Percentiles rank a stretch among this genome's conserved stretches.
These are phyloP conservation scores for Digitonthophagus gazella DNA, from an alignment of 2,888 invertebrate species.

Conservation along the genomic window DNA sequence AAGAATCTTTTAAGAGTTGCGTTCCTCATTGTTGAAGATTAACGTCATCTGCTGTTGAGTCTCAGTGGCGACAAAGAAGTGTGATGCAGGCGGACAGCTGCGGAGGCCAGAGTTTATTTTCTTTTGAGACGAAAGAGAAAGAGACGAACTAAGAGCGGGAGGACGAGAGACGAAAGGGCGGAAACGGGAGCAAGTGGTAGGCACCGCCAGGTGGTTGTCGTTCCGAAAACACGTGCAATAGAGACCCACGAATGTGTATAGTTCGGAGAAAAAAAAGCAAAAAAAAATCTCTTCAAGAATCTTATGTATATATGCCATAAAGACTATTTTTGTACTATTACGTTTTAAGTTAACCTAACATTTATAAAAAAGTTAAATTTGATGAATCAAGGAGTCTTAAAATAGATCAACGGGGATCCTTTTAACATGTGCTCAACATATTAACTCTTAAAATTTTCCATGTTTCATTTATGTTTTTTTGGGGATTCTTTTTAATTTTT, in stretches of 20 bases:
- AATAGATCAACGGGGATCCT: no score
- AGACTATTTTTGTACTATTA: no score
- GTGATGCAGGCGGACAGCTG: constrained; percentile 4
- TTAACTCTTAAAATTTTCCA: no score
- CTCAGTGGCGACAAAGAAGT: constrained; percentile 14
- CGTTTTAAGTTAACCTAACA: no score
- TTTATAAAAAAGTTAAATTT: no score
- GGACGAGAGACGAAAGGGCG: constrained; percentile 30
- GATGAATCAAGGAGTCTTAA: neutral
- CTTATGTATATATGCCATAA: no score
- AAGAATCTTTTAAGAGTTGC: no score
- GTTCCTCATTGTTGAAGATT: neutral
- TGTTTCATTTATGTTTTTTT: no score
- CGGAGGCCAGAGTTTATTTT: neutral
- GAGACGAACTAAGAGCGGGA: constrained; percentile 21
- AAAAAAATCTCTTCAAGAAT: neutral
- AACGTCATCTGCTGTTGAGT: neutral
- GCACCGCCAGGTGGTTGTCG: constrained; percentile 33
- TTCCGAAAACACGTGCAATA: constrained; percentile 22
- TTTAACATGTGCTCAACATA: neutral
- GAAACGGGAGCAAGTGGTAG: constrained; percentile 34
- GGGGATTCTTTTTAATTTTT: no score
- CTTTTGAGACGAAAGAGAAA: neutral
- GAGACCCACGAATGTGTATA: neutral
- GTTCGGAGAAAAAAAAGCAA: neutral